A percentile compares a stretch with the other conserved stretches of the same genome.
Evolutionary conservation across 2,888 invertebrate species (phyloP).

Genomic region (Melinopterus prodromus): DNA sequence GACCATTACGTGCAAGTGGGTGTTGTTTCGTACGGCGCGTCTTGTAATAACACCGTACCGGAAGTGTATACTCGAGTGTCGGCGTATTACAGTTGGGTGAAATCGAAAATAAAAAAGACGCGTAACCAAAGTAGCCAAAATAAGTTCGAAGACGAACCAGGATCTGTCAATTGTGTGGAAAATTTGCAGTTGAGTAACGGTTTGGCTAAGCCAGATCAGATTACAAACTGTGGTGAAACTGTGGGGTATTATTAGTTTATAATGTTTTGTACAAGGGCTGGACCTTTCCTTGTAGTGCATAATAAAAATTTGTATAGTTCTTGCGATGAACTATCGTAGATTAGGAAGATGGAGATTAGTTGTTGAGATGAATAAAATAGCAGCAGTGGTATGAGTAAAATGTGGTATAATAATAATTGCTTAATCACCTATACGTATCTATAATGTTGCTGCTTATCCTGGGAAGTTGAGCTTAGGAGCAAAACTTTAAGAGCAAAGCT

Average conservation of each 20-base stretch:
- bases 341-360: background rate
- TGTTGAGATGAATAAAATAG: background rate
- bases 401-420: background rate
- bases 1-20: constrained; percentile 21
- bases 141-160: too few relatives aligned
- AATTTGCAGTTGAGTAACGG: too few relatives aligned
- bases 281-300: background rate
- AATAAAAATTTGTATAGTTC: background rate
- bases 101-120: background rate
- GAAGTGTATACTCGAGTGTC: constrained; percentile 13
- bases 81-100: constrained; percentile 7
- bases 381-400: background rate
- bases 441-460: too few relatives aligned
- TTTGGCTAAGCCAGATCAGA: background rate
- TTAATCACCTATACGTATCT: background rate
- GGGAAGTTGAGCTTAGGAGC: too few relatives aligned
- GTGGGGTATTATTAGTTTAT: too few relatives aligned
- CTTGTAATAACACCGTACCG: constrained; percentile 7
- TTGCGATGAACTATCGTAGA: background rate
- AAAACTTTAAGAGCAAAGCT: too few relatives aligned
- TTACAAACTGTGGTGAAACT: background rate
- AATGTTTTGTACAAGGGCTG: background rate
- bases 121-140: too few relatives aligned
- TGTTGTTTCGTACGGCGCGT: background rate
- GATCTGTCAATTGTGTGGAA: background rate